Percentiles rank a stretch among this genome's conserved stretches.
Conservation (phyloP, 2,797 vertebrate species). For the Arnoldichthys spilopterus region DNA sequence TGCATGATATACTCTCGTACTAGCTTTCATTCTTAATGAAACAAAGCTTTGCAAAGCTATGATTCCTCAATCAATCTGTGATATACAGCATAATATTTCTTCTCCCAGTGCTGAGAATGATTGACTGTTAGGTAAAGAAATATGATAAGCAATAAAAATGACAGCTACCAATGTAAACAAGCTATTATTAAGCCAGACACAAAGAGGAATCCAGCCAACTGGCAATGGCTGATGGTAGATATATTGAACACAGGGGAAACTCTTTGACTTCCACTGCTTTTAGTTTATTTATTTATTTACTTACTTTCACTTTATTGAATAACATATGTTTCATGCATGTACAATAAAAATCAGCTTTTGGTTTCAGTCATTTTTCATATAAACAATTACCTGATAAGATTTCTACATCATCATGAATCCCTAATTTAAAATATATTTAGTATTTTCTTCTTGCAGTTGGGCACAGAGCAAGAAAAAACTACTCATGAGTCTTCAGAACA, state of each 20-base stretch:
- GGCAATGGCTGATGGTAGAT: background rate
- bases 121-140: constrained; percentile 45
- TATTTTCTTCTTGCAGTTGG: too few species aligned
- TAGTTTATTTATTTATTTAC: background rate
- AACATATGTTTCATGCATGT: too few species aligned
- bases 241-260: background rate
- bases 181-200: constrained; percentile 36
- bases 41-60: constrained; percentile 38
- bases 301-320: too few species aligned
- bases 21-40: constrained; percentile 38
- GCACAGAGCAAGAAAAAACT: too few species aligned
- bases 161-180: constrained; percentile 42
- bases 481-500: too few species aligned
- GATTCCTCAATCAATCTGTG: constrained; percentile 53
- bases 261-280: background rate
- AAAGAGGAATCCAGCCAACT: constrained; percentile 30
- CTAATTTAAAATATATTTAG: too few species aligned
- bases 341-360: too few species aligned
- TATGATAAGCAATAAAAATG: constrained; percentile 46
- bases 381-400: too few species aligned
- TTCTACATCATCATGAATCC: too few species aligned
- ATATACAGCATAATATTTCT: constrained; percentile 42
- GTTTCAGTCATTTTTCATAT: too few species aligned
- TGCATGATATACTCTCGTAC: constrained; percentile 29
- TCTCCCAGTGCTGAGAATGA: constrained; percentile 34